Conservation (phyloP, 2,888 invertebrate species). For the Gisinianus flammeolus region DNA sequence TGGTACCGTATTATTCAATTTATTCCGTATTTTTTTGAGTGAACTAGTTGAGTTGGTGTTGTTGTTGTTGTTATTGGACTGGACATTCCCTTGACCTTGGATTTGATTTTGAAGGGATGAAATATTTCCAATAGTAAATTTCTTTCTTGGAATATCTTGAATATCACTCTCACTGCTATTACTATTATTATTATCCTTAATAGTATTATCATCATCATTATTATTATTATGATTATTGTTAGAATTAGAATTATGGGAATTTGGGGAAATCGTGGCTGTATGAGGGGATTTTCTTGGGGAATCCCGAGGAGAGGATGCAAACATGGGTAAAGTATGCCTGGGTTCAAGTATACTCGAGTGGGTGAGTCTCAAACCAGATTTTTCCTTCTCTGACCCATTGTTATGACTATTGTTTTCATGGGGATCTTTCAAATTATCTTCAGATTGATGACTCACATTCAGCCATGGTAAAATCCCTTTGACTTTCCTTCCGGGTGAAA, state of each 20-base stretch:
- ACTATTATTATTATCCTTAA: not conserved
- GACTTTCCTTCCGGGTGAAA: not conserved
- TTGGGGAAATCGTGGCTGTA: no score
- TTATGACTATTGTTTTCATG: no score
- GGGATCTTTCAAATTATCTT: no score
- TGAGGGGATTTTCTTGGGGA: not conserved
- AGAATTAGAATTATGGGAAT: no score
- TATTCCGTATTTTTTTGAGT: no score
- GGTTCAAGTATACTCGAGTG: slow-evolving; percentile 18
- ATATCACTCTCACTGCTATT: not conserved
- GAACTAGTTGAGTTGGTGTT: no score
- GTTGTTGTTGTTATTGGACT: no score
- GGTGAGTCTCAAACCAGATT: not conserved
- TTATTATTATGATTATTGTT: not conserved
- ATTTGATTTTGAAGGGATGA: no score
- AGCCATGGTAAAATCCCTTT: slow-evolving; percentile 11
- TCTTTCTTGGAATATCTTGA: slow-evolving; percentile 14
- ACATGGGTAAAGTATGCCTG: slow-evolving; percentile 5
- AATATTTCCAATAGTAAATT: slow-evolving; percentile 24
- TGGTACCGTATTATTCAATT: no score
- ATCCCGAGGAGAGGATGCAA: not conserved
- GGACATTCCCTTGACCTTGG: no score
- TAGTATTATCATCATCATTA: not conserved
- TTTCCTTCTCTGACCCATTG: not conserved
- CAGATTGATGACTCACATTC: not conserved